Conservation (phyloP, 2,113 vertebrate genomes). For the Condylura cristata region DNA sequence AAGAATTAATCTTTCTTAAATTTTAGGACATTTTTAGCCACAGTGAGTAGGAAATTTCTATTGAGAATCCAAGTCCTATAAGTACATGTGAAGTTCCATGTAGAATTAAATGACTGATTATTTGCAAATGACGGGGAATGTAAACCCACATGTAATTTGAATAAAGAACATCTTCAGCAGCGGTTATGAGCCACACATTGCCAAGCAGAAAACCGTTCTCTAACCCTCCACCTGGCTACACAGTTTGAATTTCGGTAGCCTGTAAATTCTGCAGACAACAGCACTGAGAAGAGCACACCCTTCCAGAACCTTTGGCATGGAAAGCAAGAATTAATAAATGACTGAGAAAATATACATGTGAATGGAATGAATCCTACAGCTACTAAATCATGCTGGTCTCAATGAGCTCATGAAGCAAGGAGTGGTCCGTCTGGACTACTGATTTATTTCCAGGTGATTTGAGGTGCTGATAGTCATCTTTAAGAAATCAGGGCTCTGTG, state of each 20-base stretch:
- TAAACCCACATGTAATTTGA: not conserved
- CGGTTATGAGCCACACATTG: not conserved
- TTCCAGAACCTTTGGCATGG: too few species aligned
- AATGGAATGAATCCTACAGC: not conserved
- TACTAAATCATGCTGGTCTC: not conserved
- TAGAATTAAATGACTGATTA: not conserved
- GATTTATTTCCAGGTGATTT: not conserved
- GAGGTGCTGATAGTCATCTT: not conserved
- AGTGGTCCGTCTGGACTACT: not conserved
- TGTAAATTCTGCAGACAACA: too few species aligned
- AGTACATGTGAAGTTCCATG: not conserved
- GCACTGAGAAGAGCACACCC: too few species aligned
- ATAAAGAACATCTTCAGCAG: not conserved
- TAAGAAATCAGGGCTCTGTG: not conserved
- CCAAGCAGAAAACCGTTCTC: not conserved
- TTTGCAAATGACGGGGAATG: not conserved
- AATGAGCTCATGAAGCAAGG: not conserved
- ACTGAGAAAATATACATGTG: not conserved
- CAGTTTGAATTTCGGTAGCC: too few species aligned
- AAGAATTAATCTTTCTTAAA: not conserved
- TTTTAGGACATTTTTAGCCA: not conserved
- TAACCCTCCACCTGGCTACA: not conserved
- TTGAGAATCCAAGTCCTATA: not conserved
- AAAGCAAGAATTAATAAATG: too few species aligned
- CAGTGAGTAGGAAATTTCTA: not conserved